Percentiles rank a stretch among this genome's conserved stretches.
Conservation (phyloP, 2,113 vertebrate species). For the Atlantisia rogersi region DNA sequence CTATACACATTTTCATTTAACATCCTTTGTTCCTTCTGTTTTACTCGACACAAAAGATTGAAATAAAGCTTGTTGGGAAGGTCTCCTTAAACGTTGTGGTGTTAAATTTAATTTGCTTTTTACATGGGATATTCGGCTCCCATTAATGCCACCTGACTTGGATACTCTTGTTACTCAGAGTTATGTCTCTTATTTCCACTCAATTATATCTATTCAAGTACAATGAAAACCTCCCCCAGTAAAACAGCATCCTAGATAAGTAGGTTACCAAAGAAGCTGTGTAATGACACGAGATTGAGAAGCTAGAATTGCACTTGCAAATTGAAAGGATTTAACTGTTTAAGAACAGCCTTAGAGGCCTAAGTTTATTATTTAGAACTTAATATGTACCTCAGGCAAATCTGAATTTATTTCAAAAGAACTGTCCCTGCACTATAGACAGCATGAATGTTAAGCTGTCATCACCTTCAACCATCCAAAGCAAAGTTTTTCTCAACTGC, state of each 20-base stretch:
- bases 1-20: not conserved
- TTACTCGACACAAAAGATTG: not conserved
- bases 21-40: not conserved
- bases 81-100: not conserved
- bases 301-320: not conserved
- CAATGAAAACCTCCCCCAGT: not conserved
- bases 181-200: not conserved
- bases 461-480: not conserved
- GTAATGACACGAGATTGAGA: not conserved
- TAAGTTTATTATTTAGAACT: constrained; percentile 29
- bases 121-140: not conserved
- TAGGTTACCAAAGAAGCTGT: constrained; percentile 24
- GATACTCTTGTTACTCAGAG: not conserved
- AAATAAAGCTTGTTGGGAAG: not conserved
- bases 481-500: not conserved
- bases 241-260: not conserved
- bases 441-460: not conserved
- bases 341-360: constrained; percentile 2
- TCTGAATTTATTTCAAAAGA: not conserved
- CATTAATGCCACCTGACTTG: not conserved
- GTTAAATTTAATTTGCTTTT: not conserved
- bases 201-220: not conserved
- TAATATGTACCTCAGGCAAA: not conserved
- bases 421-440: not conserved
- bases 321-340: not conserved